Base-by-base conservation (phyloP, 2,888 invertebrate species). In the Melieria omissa region DNA sequence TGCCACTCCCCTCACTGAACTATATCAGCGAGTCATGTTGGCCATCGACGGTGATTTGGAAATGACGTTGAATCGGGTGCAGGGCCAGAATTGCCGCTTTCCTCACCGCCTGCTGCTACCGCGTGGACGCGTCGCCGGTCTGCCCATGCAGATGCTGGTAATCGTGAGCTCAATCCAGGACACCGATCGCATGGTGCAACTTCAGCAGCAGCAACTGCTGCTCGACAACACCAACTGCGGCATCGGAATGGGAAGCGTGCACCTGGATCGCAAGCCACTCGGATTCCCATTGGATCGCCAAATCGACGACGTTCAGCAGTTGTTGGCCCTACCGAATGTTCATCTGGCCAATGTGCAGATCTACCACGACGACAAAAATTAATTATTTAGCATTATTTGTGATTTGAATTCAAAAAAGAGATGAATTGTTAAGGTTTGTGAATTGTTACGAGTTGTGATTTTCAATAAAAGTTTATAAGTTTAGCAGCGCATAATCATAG, bases 81-180 rank as follows among this genome's bases (percentile, higher is more conserved):
- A 76, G 54, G 82, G 82, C 8, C 79, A 83, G 72, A 80, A 89
- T 76, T 88, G 89, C 72, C 89, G 90, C 70, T 90, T 90, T 86
- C 92, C 92, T 4, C 89, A 90, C 73, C 90, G 90, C 74, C 86
- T 92, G 47, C 77, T 90, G 68, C 84, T 93, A 57, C 93, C 93
- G 78, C 92, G 91, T 81, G 93, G 91, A 71, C 88, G 86, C 45
- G 77, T 82, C 65, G 89, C 87, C 67, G 92, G 93, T 74, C 88
- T 90, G 85, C 90, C 90, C 5, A 90, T 91, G 85, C 88, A 90
- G 74, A 78, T 92, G 41, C 83, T 90, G 80, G 90, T 91, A 4
- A 88, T 91, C 79, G 88, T 92, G 64, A 87, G 89, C 10, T 89
- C 90, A 71, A 85, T 87, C 75, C 80, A 78, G 80, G 44, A 55